These are phyloP conservation scores for Aphodius granarius DNA, from an alignment of 2,888 invertebrate genomes.

Conservation along the genomic window DNA sequence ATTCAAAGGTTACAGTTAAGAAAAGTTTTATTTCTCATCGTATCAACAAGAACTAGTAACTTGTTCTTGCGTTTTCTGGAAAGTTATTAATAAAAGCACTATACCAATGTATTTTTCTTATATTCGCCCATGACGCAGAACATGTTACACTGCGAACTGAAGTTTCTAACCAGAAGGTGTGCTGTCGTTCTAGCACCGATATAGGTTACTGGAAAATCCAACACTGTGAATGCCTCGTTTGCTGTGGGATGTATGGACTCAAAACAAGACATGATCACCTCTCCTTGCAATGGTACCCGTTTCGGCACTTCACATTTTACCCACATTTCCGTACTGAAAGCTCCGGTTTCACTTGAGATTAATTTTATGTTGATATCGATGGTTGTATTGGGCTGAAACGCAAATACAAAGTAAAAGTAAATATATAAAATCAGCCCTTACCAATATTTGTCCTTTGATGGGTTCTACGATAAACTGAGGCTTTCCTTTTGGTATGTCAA, in stretches of 20 bases:
- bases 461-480: slow-evolving; percentile 52
- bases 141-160: slow-evolving; percentile 49
- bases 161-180: slow-evolving; percentile 51
- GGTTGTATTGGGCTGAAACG: slow-evolving; percentile 37
- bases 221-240: slow-evolving; percentile 48
- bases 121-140: slow-evolving; percentile 51
- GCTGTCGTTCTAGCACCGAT: slow-evolving; percentile 46
- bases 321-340: slow-evolving; percentile 54
- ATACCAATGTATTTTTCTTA: slow-evolving; percentile 43
- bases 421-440: slow-evolving; percentile 29
- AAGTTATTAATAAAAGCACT: too few species aligned
- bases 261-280: slow-evolving; percentile 49
- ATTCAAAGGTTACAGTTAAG: slow-evolving; percentile 17
- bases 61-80: too few species aligned
- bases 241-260: slow-evolving; percentile 48
- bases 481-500: slow-evolving; percentile 51
- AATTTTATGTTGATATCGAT: slow-evolving; percentile 47
- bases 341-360: slow-evolving; percentile 48
- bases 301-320: slow-evolving; percentile 48
- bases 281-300: slow-evolving; percentile 42
- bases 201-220: slow-evolving; percentile 52
- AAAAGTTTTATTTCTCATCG: not conserved
- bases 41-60: not conserved
- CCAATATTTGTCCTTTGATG: slow-evolving; percentile 47
- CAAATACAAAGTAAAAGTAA: not conserved